Base-by-base conservation (phyloP, 1,140 invertebrate species). In the Drosophila takahashii region DNA sequence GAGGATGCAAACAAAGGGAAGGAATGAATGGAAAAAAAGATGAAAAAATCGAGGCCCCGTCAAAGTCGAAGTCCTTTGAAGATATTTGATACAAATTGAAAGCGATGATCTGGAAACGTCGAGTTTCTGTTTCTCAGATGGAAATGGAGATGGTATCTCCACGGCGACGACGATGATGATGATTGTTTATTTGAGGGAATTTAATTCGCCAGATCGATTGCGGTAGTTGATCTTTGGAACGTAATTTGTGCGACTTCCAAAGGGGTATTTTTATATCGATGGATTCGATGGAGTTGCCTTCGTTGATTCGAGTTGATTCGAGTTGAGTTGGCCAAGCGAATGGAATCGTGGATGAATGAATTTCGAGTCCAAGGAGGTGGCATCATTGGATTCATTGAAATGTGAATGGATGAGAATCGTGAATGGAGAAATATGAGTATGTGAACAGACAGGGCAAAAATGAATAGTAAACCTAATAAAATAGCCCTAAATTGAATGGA, bases 71-170 rank as follows among this genome's bases (percentile, higher is more conserved):
- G 62, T 77, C 54, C 62, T 75, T 77, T 78, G 75, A 79, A 66
- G 75, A 69, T 76, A 87, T 84, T 84, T 84, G 84, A 87, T 87
- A 79, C 76, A 84, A 89, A 87, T 87, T 57, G 79, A 79, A 87
- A 87, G 84, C 84, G 84, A 89, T 79, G 77, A 84, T 78, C 79
- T 89, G 84, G 84, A 87, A 87, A 87, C 84, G 83, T 86, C 83
- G 83, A 85, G 79, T 81, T 48, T 29, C 50, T 34, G 47, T 37
- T n/a, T 37, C 36, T n/a, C 3, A 22, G 22, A 22, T 22, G 22
- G 22, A 22, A 3, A 22, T 37, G 39, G 18, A 53, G 62, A 34
- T 16, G 34, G 1, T 29, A 37, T 60, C 47, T 48, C 8, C 8
- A 16, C 27, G 4, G 9, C 27, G 47, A 15, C 27, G 8, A 48